A percentile compares a stretch with the other conserved stretches of the same genome.
Evolutionary conservation across 2,113 vertebrate species (phyloP).

Genomic region (Actinemys pallida): DNA sequence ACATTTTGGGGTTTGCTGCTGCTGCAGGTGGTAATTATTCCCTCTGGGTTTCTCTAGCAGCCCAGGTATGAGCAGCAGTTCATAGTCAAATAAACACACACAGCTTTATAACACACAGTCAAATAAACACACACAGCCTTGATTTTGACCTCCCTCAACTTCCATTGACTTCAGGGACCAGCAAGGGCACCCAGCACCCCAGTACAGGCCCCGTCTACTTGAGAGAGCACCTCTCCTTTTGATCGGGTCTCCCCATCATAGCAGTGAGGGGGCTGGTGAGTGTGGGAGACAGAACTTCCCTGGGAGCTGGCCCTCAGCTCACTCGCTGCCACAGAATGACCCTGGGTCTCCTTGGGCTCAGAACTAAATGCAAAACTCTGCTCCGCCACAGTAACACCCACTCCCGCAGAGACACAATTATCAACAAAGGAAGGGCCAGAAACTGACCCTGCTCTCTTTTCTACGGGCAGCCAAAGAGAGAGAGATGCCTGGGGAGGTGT

Average conservation of each 20-base stretch:
- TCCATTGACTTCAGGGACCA: background rate
- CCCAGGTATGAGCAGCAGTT: rapidly evolving
- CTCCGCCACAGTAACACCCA: background rate
- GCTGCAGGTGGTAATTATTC: background rate
- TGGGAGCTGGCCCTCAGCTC: background rate
- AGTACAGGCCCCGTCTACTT: background rate
- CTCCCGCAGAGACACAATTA: background rate
- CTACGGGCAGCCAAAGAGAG: rapidly evolving
- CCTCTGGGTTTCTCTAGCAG: rapidly evolving
- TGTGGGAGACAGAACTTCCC: background rate
- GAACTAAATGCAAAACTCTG: background rate
- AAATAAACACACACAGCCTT: background rate
- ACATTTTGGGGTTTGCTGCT: background rate
- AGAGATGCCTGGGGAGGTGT: rapidly evolving
- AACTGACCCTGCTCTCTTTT: rapidly evolving
- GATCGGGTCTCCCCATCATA: background rate
- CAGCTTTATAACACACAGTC: background rate
- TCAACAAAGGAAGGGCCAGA: no score
- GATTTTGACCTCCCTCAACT: background rate
- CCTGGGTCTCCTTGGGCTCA: rapidly evolving
- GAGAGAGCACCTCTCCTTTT: rapidly evolving
- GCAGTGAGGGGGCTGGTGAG: background rate
- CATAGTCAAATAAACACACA: background rate
- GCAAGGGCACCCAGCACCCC: background rate
- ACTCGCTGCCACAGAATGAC: rapidly evolving